Evolutionary conservation across 2,113 vertebrate genomes (phyloP).

Genomic region (Myocastor coypus): DNA sequence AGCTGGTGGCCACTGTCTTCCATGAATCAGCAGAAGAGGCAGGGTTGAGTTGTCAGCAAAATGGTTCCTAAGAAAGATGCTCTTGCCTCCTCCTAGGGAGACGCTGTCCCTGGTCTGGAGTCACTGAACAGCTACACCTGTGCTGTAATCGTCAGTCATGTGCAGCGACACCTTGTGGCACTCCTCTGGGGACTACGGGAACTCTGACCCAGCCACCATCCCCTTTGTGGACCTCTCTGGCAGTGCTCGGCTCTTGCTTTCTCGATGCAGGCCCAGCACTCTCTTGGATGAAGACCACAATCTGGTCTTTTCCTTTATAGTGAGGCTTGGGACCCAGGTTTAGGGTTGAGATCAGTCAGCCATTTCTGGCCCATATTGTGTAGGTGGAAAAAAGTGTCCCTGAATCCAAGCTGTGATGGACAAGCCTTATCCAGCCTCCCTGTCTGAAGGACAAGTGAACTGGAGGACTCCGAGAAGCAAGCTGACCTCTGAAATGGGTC

Average conservation of each 20-base stretch:
- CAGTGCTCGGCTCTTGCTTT: neutral
- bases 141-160: slow-evolving; percentile 52
- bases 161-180: slow-evolving; percentile 22
- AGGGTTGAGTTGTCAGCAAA: slow-evolving; percentile 51
- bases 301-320: slow-evolving; percentile 52
- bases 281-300: slow-evolving; percentile 41
- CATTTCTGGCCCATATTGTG: neutral
- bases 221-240: neutral
- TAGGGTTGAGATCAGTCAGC: slow-evolving; percentile 14
- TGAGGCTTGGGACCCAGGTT: neutral
- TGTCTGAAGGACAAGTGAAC: neutral
- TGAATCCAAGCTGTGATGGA: neutral
- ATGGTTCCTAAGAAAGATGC: neutral
- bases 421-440: neutral
- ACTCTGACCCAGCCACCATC: neutral
- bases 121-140: slow-evolving; percentile 43
- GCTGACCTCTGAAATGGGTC: neutral
- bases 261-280: slow-evolving; percentile 13
- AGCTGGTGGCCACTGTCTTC: slow-evolving; percentile 51
- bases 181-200: slow-evolving; percentile 59
- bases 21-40: neutral
- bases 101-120: slow-evolving; percentile 27
- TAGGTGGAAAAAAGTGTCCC: neutral
- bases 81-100: slow-evolving; percentile 25
- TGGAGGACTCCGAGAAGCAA: neutral